These are phyloP conservation scores for Fabriciana adippe DNA, from an alignment of 2,888 invertebrate genomes.

Conservation along the genomic window DNA sequence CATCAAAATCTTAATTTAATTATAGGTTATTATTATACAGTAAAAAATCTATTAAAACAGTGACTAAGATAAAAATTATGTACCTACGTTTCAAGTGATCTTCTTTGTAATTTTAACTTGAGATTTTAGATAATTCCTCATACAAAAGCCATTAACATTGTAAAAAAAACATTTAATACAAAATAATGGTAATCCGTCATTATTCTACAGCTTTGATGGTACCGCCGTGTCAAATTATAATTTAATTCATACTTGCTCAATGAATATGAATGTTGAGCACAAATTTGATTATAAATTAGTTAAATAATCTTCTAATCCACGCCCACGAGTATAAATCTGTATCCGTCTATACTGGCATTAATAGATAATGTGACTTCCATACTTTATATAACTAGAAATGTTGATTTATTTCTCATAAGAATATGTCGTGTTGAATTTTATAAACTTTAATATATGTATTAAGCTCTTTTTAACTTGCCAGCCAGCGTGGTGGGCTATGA, in stretches of 20 bases:
- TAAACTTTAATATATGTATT: too few species aligned
- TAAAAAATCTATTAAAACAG: too few species aligned
- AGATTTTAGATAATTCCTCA: background rate
- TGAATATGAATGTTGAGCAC: constrained; percentile 36
- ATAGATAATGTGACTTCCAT: constrained; percentile 19
- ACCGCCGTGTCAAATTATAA: constrained; percentile 35
- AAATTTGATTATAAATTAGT: constrained; percentile 37
- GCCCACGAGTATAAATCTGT: constrained; percentile 33
- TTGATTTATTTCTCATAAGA: background rate
- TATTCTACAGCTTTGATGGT: constrained; percentile 28
- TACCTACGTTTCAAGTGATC: too few species aligned
- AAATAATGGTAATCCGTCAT: constrained; percentile 25
- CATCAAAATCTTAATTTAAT: too few species aligned
- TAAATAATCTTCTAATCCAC: constrained; percentile 35
- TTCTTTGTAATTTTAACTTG: too few species aligned
- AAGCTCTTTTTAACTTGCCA: too few species aligned
- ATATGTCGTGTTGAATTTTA: too few species aligned
- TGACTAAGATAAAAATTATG: too few species aligned
- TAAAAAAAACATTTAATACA: constrained; percentile 7
- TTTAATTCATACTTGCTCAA: constrained; percentile 33
- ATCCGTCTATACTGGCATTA: constrained; percentile 15
- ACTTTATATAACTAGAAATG: background rate
- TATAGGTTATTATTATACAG: too few species aligned
- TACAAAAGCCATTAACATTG: background rate
- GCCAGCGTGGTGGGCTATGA: too few species aligned